phyloP scores from a whole-genome alignment of 2,113 vertebrate species.

The Tetraodon nigroviridis region DNA sequence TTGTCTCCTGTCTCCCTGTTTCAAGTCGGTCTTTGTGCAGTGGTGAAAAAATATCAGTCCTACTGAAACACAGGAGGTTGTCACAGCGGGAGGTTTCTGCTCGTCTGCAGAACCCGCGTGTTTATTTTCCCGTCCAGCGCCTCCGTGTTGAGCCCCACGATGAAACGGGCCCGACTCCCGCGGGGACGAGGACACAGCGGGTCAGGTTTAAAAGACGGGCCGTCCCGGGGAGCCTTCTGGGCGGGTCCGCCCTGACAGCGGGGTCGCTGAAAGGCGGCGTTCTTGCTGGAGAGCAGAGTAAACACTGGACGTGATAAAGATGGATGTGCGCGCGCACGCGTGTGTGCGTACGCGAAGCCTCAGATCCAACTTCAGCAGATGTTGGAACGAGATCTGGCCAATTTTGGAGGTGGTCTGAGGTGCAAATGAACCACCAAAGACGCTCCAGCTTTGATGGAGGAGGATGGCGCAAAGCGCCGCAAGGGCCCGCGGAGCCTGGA shows the following conservation, averaged over 20 bases:
- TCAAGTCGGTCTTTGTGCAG: conserved; percentile 15
- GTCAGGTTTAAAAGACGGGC: conserved; percentile 69
- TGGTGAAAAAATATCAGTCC: conserved; percentile 46
- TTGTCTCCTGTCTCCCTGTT: not conserved
- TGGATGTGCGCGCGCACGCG: not conserved
- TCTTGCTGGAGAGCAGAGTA: conserved; percentile 55
- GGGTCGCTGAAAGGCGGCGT: conserved; percentile 62
- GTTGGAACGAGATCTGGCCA: conserved; percentile 15
- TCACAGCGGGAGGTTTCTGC: conserved; percentile 51
- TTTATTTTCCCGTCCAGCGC: conserved; percentile 75
- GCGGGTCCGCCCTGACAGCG: conserved; percentile 69
- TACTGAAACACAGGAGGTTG: conserved; percentile 56
- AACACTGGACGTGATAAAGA: conserved; percentile 65
- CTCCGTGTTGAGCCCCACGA: conserved; percentile 68
- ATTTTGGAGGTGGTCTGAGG: conserved; percentile 25
- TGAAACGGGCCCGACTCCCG: conserved; percentile 65
- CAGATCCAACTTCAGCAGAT: conserved; percentile 15
- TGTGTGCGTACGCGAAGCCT: conserved; percentile 4
- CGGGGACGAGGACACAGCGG: conserved; percentile 60
- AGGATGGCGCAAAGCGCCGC: conserved; percentile 9
- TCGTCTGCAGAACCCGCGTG: conserved; percentile 58
- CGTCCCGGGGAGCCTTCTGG: conserved; percentile 65
- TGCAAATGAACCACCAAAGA: conserved; percentile 7
- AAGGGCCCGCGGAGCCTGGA: conserved; percentile 1
- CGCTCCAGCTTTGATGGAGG: conserved; percentile 5